Percentiles rank a stretch among this genome's conserved stretches.
Conservation (phyloP, 2,888 invertebrate species). For the Chirona hameri region DNA sequence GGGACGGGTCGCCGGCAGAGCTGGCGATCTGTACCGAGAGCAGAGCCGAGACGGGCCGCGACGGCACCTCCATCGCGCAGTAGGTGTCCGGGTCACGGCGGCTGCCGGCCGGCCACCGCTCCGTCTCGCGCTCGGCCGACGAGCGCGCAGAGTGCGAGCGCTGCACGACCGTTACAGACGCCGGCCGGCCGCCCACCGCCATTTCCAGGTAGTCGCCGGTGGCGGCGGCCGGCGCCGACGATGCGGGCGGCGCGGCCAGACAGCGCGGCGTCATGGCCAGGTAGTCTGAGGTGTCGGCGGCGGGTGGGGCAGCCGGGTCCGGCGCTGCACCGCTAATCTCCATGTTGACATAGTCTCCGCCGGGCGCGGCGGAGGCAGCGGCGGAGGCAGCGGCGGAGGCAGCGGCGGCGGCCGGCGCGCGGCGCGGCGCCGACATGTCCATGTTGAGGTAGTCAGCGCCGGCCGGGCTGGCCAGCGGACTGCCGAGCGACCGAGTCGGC, state of each 20-base stretch:
- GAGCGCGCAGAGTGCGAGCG: background rate
- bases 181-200: background rate
- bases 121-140: background rate
- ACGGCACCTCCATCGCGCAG: background rate
- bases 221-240: background rate
- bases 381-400: background rate
- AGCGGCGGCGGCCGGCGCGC: background rate
- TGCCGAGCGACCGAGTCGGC: background rate
- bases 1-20: background rate
- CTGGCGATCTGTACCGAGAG: background rate
- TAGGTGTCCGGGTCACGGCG: background rate
- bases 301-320: background rate
- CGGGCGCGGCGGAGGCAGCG: background rate
- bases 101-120: background rate
- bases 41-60: conserved; percentile 7
- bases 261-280: background rate
- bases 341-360: conserved; percentile 4
- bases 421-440: background rate
- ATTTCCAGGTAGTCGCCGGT: conserved; percentile 4
- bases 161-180: background rate
- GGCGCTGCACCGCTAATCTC: background rate
- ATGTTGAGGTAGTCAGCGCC: conserved; percentile 1
- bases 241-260: background rate
- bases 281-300: background rate
- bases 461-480: background rate